Evolutionary conservation across 2,888 invertebrate genomes (phyloP), one percentile per base, ranked within the genome.

Genomic region (Cyrtodaria siliqua): DNA sequence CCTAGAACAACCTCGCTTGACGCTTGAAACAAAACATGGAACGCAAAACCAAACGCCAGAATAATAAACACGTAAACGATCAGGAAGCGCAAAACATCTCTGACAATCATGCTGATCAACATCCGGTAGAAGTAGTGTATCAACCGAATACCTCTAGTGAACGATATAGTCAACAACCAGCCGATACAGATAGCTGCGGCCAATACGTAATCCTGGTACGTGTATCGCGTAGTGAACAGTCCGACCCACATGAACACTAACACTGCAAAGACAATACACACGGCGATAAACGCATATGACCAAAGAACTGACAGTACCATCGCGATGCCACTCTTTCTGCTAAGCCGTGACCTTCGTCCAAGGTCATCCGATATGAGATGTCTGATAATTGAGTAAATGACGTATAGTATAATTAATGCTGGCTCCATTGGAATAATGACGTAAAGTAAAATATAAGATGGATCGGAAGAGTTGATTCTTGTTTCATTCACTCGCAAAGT

Each of bases 101-200:
- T 59, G 38, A 90, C 55, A 42, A 92, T 85, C 86, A 92, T 92
- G 63, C 86, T 86, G 68, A 85, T 81, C 2, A 92, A 78, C 88
- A 92, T 89, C 42, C 85, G 82, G 81, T 89, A 89, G 62, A 91
- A 91, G 59, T 88, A 88, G 70, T 91, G 89, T 29, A 92, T 85
- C 2, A 79, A 70, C 70, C 88, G 86, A 57, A 92, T 90, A 6
- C 91, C 92, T n/a, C 88, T 79, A 1, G 91, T 91, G 70, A 89
- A 91, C 27, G 74, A 61, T 20, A 92, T 90, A 14, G 90, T 83
- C 44, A 83, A 80, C 27, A 91, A 59, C 92, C 92, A 92, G 2
- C 91, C 91, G 8, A 90, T 52, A n/a, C 90, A 83, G 9, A 91
- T 64, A 14, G 86, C 83, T 0, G 87, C 59, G 0, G 91, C 86